A percentile compares a stretch with the other conserved stretches of the same genome.
These are phyloP conservation scores for Coryphaenoides rupestris DNA, from an alignment of 2,113 vertebrate species.

Conservation along the genomic window DNA sequence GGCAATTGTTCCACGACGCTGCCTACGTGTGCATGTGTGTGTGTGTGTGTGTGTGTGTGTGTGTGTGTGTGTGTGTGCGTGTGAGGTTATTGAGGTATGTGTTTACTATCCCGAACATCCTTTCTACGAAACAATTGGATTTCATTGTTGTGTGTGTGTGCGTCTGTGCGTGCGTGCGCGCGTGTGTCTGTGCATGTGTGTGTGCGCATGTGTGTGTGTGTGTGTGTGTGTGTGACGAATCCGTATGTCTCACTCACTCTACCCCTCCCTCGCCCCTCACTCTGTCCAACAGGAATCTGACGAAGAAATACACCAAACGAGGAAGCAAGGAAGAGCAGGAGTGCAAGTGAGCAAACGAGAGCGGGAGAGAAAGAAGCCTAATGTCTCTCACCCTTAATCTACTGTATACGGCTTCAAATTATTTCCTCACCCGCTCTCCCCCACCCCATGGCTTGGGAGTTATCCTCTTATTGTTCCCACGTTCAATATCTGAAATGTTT, in stretches of 20 bases:
- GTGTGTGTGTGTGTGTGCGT: too few relatives aligned
- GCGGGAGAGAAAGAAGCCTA: slow-evolving; percentile 42
- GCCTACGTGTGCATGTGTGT: neutral
- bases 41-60: too few relatives aligned
- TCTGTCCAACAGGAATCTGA: slow-evolving; percentile 48
- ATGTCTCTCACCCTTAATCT: neutral
- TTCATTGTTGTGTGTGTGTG: too few relatives aligned
- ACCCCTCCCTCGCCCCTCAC: neutral
- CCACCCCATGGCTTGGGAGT: neutral
- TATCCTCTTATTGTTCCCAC: too few relatives aligned
- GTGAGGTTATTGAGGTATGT: too few relatives aligned
- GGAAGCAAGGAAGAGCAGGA: slow-evolving; percentile 71
- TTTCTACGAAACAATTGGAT: too few relatives aligned
- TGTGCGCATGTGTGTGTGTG: neutral
- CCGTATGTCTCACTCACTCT: neutral
- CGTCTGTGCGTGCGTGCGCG: too few relatives aligned
- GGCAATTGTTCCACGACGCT: neutral
- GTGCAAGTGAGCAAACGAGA: slow-evolving; percentile 59
- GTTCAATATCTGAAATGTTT: too few relatives aligned
- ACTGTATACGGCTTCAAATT: neutral
- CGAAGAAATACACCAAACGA: slow-evolving; percentile 67
- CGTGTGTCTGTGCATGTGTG: too few relatives aligned
- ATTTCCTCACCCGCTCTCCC: neutral
- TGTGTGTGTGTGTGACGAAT: neutral
- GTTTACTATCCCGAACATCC: too few relatives aligned